A percentile compares a stretch with the other conserved stretches of the same genome.
Conservation (phyloP, 2,888 invertebrate genomes). For the Silvanus unidentatus region DNA sequence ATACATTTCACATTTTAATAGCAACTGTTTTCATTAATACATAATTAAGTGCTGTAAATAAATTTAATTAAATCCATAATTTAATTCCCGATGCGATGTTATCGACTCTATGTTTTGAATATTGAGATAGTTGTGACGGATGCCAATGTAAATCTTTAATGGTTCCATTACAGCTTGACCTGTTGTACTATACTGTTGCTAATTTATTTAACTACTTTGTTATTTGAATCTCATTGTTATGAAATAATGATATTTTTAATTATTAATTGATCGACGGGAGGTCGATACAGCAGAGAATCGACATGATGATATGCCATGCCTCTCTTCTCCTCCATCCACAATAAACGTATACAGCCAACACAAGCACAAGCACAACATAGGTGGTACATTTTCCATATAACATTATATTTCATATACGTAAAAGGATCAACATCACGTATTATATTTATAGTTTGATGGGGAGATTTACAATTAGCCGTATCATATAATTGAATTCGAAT, state of each 20-base stretch:
- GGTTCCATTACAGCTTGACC: slow-evolving; percentile 39
- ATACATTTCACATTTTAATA: slow-evolving; percentile 33
- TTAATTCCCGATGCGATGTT: slow-evolving; percentile 24
- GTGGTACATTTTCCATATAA: slow-evolving; percentile 9
- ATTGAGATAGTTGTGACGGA: slow-evolving; percentile 18
- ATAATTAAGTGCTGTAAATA: slow-evolving; percentile 34
- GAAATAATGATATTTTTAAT: slow-evolving; percentile 31
- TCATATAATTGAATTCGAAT: slow-evolving; percentile 27
- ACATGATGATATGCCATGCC: slow-evolving; percentile 11
- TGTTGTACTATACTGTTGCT: slow-evolving; percentile 35
- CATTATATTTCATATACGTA: slow-evolving; percentile 10
- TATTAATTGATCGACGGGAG: slow-evolving; percentile 31
- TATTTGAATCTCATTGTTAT: slow-evolving; percentile 28
- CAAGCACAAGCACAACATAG: slow-evolving; percentile 2
- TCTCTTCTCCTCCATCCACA: slow-evolving; percentile 6
- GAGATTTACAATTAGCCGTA: slow-evolving; percentile 24
- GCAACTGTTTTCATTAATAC: slow-evolving; percentile 35
- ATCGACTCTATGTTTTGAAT: slow-evolving; percentile 15
- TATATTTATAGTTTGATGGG: slow-evolving; percentile 10
- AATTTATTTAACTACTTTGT: slow-evolving; percentile 32
- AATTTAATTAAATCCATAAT: slow-evolving; percentile 36
- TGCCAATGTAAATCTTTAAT: slow-evolving; percentile 39
- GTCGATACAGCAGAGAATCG: slow-evolving; percentile 21
- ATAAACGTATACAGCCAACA: background rate
- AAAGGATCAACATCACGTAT: too few relatives aligned